Conservation (phyloP, 1,140 invertebrate species). For the Gonioctena quinquepunctata region DNA sequence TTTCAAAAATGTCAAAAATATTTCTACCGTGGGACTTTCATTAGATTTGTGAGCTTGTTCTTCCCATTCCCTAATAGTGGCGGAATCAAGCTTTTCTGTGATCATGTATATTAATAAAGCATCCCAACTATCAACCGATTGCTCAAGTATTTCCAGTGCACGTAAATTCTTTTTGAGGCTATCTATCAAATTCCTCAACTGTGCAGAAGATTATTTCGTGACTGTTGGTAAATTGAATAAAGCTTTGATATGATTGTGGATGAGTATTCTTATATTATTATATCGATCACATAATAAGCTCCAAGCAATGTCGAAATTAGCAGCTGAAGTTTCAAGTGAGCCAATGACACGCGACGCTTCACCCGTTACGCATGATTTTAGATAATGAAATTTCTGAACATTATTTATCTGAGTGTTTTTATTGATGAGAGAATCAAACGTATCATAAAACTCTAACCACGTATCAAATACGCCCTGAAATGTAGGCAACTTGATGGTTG, state of each 20-base stretch:
- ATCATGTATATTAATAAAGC: constrained; percentile 34
- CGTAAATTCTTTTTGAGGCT: constrained; percentile 30
- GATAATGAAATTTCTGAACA: constrained; percentile 22
- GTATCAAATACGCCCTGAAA: constrained; percentile 1
- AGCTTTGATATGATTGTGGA: constrained; percentile 18
- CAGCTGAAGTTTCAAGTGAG: constrained; percentile 14
- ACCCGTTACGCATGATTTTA: constrained; percentile 16
- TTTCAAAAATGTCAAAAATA: too few relatives aligned
- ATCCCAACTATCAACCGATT: constrained; percentile 37
- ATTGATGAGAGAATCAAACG: constrained; percentile 15
- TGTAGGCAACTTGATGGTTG: constrained; percentile 8
- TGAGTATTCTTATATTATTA: constrained; percentile 23
- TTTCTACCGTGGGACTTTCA: too few relatives aligned
- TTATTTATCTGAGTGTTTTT: constrained; percentile 3
- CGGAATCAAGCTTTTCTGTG: constrained; percentile 17
- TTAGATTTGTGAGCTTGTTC: too few relatives aligned
- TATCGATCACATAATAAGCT: constrained; percentile 22
- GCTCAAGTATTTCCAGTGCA: constrained; percentile 22
- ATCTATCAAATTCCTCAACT: constrained; percentile 31
- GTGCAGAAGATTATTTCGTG: constrained; percentile 24
- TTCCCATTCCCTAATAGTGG: constrained; percentile 21
- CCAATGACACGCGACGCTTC: constrained; percentile 17
- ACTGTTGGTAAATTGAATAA: constrained; percentile 5
- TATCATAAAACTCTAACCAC: constrained; percentile 17
- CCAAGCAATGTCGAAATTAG: constrained; percentile 26